phyloP scores from a whole-genome alignment of 2,888 invertebrate species.

The Amphipyra berbera region DNA sequence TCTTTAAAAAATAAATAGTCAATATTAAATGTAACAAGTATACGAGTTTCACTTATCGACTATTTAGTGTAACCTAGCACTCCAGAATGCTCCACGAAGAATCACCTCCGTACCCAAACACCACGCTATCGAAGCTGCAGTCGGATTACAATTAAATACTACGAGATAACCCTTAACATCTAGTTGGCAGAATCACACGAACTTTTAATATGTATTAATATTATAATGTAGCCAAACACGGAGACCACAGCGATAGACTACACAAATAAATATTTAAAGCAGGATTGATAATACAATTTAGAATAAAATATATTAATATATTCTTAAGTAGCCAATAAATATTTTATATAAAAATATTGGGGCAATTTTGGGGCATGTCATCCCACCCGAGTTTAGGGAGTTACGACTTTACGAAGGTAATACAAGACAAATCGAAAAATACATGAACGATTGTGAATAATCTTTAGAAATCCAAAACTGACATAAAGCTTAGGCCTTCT shows the following conservation, averaged over 20 bases:
- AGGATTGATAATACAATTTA: conserved; percentile 43
- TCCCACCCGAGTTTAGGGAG: conserved; percentile 37
- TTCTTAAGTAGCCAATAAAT: conserved; percentile 55
- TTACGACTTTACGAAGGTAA: conserved; percentile 35
- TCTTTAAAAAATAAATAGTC: conserved; percentile 50
- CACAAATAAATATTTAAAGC: conserved; percentile 56
- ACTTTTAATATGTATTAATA: conserved; percentile 56
- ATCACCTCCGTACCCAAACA: conserved; percentile 29
- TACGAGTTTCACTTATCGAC: conserved; percentile 58
- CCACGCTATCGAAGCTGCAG: conserved; percentile 74
- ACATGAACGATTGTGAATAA: conserved; percentile 44
- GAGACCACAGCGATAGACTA: conserved; percentile 64
- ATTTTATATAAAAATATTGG: conserved; percentile 62
- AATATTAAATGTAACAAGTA: conserved; percentile 60
- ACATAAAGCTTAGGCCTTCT: conserved; percentile 57
- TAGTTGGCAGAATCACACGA: conserved; percentile 72
- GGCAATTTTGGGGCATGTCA: conserved; percentile 63
- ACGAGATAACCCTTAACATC: conserved; percentile 68
- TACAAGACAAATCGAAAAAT: conserved; percentile 57
- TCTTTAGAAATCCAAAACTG: conserved; percentile 37
- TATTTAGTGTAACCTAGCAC: conserved; percentile 46
- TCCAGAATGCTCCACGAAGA: conserved; percentile 34
- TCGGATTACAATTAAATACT: conserved; percentile 66
- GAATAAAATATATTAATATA: conserved; percentile 52
- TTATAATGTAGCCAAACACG: conserved; percentile 54